phyloP scores from a whole-genome alignment of 2,797 vertebrate species.

The Rhabdomys pumilio region DNA sequence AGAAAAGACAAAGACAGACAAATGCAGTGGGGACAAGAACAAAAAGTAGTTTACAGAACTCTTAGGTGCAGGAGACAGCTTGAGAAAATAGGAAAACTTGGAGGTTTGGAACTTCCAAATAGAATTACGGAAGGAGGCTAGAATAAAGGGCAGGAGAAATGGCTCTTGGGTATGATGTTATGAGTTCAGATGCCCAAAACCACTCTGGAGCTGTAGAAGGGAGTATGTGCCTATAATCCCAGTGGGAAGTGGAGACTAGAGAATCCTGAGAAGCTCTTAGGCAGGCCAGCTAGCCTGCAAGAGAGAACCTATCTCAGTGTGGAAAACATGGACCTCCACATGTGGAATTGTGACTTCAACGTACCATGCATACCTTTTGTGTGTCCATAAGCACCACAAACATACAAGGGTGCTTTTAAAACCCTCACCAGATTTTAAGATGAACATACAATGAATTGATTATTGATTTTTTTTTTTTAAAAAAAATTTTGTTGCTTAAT shows the following conservation, averaged over 20 bases:
- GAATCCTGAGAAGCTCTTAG: background rate
- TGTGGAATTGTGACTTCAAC: background rate
- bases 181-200: background rate
- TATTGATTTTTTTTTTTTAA: background rate
- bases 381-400: background rate
- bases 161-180: background rate
- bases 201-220: background rate
- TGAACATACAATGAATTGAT: slow-evolving; percentile 32
- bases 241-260: background rate
- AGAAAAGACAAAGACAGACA: background rate
- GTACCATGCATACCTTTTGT: background rate
- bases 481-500: background rate
- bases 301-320: background rate
- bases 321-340: background rate
- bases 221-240: background rate
- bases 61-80: slow-evolving; percentile 7
- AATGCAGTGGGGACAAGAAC: background rate
- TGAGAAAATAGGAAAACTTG: slow-evolving; percentile 17
- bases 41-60: background rate
- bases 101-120: background rate
- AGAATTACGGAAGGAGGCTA: slow-evolving; percentile 23
- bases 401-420: background rate
- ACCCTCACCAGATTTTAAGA: background rate
- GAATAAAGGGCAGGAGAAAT: background rate
- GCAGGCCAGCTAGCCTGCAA: background rate